A percentile compares a stretch with the other conserved stretches of the same genome.
These are phyloP conservation scores for Climacteris rufus DNA, from an alignment of 2,113 vertebrate genomes.

Conservation along the genomic window DNA sequence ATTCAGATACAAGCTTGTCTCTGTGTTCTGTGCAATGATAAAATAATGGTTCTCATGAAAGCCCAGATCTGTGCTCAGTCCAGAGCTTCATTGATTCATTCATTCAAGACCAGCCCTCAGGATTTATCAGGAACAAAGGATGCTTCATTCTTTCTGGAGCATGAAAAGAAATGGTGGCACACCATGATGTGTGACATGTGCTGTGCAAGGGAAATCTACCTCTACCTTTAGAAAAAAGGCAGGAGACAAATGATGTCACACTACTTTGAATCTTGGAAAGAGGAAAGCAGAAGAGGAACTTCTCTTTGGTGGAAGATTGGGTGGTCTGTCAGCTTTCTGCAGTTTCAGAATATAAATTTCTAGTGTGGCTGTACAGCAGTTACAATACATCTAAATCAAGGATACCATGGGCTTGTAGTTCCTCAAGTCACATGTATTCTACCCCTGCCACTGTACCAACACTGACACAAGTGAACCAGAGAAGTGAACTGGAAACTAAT, in stretches of 20 bases:
- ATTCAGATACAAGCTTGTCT: neutral
- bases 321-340: neutral
- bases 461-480: neutral
- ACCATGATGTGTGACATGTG: neutral
- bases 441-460: neutral
- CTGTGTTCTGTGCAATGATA: neutral
- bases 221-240: neutral
- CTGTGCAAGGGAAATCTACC: neutral
- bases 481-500: neutral
- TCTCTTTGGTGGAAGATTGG: neutral
- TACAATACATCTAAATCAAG: neutral
- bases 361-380: neutral
- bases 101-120: neutral
- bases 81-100: fast-evolving
- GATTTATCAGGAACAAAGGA: neutral
- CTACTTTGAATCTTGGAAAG: neutral
- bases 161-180: neutral
- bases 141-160: neutral
- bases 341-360: neutral
- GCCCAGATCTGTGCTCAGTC: neutral
- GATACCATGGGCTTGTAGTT: neutral
- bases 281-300: neutral
- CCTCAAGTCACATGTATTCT: neutral
- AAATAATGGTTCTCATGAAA: neutral
- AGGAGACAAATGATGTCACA: neutral